Percentiles rank a stretch among this genome's conserved stretches.
phyloP scores from a whole-genome alignment of 2,888 invertebrate species.

The Drosophila subquinaria region DNA sequence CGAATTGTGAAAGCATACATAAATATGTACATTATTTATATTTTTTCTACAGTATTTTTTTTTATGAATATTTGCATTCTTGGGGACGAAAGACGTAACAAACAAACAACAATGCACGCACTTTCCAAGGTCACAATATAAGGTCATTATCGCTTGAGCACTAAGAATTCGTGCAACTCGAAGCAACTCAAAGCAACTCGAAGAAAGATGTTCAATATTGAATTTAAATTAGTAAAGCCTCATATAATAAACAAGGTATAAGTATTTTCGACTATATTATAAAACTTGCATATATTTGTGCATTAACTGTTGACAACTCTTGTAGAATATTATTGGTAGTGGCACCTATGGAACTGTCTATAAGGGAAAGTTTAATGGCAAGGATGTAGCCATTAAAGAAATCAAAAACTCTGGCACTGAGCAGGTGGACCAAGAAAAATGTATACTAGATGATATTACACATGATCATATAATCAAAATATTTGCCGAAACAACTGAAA shows the following conservation, averaged over 20 bases:
- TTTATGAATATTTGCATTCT: too few relatives aligned
- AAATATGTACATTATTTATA: too few relatives aligned
- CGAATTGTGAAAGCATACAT: too few relatives aligned
- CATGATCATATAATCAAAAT: neutral
- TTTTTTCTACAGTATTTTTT: too few relatives aligned
- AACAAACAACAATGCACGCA: too few relatives aligned
- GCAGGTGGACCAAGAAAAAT: neutral
- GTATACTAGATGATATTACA: too few relatives aligned
- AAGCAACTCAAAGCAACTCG: neutral
- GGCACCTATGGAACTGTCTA: neutral
- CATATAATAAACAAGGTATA: neutral
- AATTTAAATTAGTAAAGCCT: neutral
- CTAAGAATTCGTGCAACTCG: neutral
- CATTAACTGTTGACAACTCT: neutral
- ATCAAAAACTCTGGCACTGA: rapidly evolving
- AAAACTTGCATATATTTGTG: too few relatives aligned
- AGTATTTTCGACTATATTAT: neutral
- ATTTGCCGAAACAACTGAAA: neutral
- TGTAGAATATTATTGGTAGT: neutral
- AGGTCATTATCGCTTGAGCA: neutral
- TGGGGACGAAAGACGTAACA: too few relatives aligned
- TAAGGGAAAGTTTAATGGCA: too few relatives aligned
- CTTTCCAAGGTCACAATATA: too few relatives aligned
- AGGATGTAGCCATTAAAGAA: neutral
- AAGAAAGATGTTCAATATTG: neutral